Conservation (phyloP, 2,113 vertebrate species). For the Nematolebias whitei region DNA sequence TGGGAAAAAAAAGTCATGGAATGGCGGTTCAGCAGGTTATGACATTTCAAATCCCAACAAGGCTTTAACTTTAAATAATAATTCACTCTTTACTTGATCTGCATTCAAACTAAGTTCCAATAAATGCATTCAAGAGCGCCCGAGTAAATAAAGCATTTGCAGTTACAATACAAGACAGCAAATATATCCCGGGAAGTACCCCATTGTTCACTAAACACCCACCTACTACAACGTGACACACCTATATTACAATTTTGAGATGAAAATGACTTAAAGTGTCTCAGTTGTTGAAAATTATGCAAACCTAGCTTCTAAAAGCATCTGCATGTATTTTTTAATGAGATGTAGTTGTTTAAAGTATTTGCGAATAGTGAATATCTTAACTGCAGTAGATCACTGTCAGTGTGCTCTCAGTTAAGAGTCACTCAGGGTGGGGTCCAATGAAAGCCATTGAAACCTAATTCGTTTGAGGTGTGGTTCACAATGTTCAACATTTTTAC, state of each 20-base stretch:
- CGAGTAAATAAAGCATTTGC: constrained; percentile 25
- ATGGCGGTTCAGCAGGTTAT: constrained; percentile 57
- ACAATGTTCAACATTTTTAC: too few relatives aligned
- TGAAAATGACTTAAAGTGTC: constrained; percentile 4
- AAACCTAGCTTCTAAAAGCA: background rate
- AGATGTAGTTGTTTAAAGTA: background rate
- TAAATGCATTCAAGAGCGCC: constrained; percentile 45
- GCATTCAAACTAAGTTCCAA: constrained; percentile 32
- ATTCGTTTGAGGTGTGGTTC: too few relatives aligned
- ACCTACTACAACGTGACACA: constrained; percentile 33
- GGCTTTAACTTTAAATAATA: constrained; percentile 52
- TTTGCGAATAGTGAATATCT: background rate
- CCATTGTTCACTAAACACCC: constrained; percentile 32
- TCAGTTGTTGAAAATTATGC: constrained; percentile 7
- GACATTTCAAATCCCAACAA: constrained; percentile 60
- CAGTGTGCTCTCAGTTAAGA: background rate
- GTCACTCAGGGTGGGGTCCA: too few relatives aligned
- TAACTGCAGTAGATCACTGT: background rate
- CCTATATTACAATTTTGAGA: constrained; percentile 9
- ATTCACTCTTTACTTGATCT: constrained; percentile 20
- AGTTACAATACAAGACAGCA: background rate
- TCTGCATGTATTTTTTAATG: background rate
- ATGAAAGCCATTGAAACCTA: too few relatives aligned
- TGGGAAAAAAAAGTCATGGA: constrained; percentile 32
- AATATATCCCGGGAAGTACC: background rate